Evolutionary conservation across 2,888 invertebrate species (phyloP).

Genomic region (Onchidella celtica): DNA sequence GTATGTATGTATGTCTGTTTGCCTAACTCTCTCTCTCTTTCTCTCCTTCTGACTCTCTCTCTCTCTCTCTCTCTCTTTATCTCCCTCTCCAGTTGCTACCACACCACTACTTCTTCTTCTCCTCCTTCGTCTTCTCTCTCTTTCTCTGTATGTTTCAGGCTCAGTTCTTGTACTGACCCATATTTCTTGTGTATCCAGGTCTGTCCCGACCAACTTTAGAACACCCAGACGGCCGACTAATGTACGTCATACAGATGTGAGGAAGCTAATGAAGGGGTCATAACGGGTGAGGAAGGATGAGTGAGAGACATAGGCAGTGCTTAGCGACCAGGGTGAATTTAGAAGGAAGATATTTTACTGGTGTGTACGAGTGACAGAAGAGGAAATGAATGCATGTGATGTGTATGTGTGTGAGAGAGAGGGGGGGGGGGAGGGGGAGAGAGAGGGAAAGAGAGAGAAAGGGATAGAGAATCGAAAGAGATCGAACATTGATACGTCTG

Average conservation of each 20-base stretch:
- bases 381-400: no score
- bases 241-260: no score
- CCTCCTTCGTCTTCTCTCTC: background rate
- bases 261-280: no score
- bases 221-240: no score
- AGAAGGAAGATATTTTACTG: no score
- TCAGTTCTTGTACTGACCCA: background rate
- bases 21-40: background rate
- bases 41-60: conserved; percentile 9
- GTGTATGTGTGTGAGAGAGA: no score
- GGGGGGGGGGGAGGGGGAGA: background rate
- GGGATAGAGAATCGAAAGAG: background rate
- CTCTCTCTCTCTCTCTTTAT: background rate
- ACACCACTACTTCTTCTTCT: background rate
- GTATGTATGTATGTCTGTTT: background rate
- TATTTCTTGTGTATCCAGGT: conserved; percentile 2
- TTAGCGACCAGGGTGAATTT: no score
- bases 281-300: no score
- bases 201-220: no score
- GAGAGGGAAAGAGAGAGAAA: background rate
- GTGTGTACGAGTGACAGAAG: no score
- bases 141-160: background rate
- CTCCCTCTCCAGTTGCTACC: background rate
- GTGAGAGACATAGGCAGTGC: no score
- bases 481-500: background rate